Percentiles rank a stretch among this genome's conserved stretches.
These are phyloP conservation scores for Sabatieria punctata DNA, from an alignment of 2,888 invertebrate genomes.

Conservation along the genomic window DNA sequence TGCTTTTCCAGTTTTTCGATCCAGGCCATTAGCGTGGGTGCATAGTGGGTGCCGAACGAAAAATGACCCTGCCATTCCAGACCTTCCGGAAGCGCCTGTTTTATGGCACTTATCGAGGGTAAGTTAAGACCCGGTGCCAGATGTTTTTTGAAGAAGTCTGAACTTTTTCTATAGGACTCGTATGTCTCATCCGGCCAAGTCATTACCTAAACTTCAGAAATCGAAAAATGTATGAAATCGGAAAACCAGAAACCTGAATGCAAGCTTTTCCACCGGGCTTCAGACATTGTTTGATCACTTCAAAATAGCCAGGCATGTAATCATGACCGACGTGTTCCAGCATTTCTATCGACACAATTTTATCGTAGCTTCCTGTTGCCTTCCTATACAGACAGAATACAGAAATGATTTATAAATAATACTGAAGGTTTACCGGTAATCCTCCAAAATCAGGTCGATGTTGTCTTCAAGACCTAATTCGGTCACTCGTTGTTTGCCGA, in stretches of 20 bases:
- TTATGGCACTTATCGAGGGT: background rate
- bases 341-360: conserved; percentile 1
- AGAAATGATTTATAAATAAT: background rate
- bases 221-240: background rate
- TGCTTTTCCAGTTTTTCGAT: background rate
- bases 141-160: conserved; percentile 3
- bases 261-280: background rate
- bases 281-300: background rate
- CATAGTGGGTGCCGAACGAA: background rate
- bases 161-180: background rate
- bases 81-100: background rate
- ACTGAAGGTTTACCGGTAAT: background rate
- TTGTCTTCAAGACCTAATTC: background rate
- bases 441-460: background rate
- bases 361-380: background rate
- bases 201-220: background rate
- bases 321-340: conserved; percentile 1
- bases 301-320: background rate
- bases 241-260: background rate
- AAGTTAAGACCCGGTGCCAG: conserved; percentile 1
- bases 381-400: too few relatives aligned
- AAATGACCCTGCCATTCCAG: background rate
- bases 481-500: background rate
- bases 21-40: background rate
- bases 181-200: background rate